Evolutionary conservation across 2,113 vertebrate species (phyloP).

Genomic region (Excalfactoria chinensis): DNA sequence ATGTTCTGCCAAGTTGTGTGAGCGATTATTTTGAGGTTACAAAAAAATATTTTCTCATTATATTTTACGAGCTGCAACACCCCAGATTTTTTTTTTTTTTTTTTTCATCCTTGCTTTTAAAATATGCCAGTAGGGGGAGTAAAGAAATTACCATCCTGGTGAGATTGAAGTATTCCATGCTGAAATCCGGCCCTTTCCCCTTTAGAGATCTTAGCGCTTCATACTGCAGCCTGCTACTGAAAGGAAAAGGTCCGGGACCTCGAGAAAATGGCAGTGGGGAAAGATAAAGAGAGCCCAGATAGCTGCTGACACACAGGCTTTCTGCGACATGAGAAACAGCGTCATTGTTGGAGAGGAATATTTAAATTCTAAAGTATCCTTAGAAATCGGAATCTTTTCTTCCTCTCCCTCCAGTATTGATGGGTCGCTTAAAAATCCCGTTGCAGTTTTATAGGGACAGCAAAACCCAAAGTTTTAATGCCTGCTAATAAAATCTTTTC

Average conservation of each 20-base stretch:
- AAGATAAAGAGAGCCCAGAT: background rate
- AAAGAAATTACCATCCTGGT: background rate
- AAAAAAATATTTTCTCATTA: background rate
- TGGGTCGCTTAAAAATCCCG: background rate
- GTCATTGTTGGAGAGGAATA: background rate
- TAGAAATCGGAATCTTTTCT: background rate
- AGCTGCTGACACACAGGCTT: background rate
- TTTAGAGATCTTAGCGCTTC: background rate
- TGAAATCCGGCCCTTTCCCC: slow-evolving; percentile 2
- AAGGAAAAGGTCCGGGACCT: background rate
- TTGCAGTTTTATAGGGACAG: background rate
- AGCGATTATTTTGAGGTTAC: slow-evolving; percentile 13
- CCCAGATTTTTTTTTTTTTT: background rate
- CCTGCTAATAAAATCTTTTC: background rate
- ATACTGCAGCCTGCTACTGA: background rate
- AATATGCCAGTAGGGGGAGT: slow-evolving; percentile 42
- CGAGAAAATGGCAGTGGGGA: background rate
- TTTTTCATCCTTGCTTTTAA: slow-evolving; percentile 23
- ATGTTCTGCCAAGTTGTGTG: background rate
- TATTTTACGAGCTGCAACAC: background rate
- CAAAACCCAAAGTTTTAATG: background rate
- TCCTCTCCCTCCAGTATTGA: background rate
- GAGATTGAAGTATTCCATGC: background rate
- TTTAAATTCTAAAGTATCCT: background rate
- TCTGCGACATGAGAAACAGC: background rate